A percentile compares a stretch with the other conserved stretches of the same genome.
Conservation (phyloP, 2,888 invertebrate species). For the Nezara viridula region DNA sequence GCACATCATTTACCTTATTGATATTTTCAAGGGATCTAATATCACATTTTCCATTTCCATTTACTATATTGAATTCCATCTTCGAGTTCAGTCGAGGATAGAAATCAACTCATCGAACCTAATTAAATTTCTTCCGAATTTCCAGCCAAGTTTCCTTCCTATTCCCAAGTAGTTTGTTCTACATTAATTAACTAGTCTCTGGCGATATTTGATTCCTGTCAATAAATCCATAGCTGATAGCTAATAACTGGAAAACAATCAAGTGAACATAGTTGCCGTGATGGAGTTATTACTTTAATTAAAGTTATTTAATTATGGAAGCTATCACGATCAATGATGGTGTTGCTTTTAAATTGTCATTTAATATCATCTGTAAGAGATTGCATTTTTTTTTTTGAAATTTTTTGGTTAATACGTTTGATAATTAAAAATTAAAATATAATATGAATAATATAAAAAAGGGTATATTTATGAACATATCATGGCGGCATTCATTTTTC, state of each 20-base stretch:
- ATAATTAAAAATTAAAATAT: too few relatives aligned
- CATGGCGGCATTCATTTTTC: too few relatives aligned
- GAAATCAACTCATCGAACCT: not conserved
- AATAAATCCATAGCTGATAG: not conserved
- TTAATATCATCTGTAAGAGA: too few relatives aligned
- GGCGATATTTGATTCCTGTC: not conserved
- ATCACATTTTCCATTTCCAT: not conserved
- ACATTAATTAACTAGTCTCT: not conserved
- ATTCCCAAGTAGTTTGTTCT: not conserved
- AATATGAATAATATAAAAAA: too few relatives aligned
- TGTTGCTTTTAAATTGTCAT: too few relatives aligned
- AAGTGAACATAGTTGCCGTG: not conserved
- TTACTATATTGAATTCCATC: not conserved
- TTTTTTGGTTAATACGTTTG: too few relatives aligned
- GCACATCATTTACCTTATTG: not conserved
- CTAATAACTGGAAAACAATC: not conserved
- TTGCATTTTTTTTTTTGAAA: too few relatives aligned
- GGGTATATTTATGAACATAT: too few relatives aligned
- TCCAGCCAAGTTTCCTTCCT: not conserved
- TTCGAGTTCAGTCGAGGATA: not conserved
- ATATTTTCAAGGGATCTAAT: not conserved
- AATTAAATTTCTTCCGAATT: not conserved
- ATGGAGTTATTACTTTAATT: not conserved
- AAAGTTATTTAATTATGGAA: not conserved
- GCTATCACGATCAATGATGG: too few relatives aligned